Evolutionary conservation across 2,797 vertebrate species (phyloP).

Genomic region (Sternarchorhynchus goeldii): DNA sequence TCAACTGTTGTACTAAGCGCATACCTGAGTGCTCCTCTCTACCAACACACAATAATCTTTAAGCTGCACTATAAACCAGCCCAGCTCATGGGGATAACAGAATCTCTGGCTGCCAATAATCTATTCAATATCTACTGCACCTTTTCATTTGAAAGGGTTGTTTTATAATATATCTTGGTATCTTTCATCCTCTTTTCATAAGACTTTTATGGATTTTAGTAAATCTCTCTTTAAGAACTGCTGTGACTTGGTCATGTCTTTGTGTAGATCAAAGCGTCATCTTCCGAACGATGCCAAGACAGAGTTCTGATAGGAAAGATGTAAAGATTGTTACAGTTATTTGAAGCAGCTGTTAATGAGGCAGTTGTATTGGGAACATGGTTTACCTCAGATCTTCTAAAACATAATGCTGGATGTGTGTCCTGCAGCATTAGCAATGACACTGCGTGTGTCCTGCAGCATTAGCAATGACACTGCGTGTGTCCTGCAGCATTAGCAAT

Average conservation of each 20-base stretch:
- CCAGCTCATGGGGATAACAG: slow-evolving; percentile 4
- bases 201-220: neutral
- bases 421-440: neutral
- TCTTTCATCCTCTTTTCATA: slow-evolving; percentile 4
- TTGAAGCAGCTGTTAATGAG: slow-evolving; percentile 13
- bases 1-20: slow-evolving; percentile 9
- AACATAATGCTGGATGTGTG: neutral
- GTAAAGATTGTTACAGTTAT: slow-evolving; percentile 13
- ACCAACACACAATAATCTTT: neutral
- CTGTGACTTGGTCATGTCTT: neutral
- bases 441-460: neutral
- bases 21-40: neutral
- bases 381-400: neutral
- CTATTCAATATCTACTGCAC: neutral
- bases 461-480: neutral
- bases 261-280: slow-evolving; percentile 1
- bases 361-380: slow-evolving; percentile 3
- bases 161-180: neutral
- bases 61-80: slow-evolving; percentile 1
- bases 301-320: neutral
- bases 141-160: neutral
- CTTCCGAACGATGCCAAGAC: slow-evolving; percentile 8
- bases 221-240: neutral
- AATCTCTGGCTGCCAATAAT: neutral
- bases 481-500: neutral